These are phyloP conservation scores for Virgularia gustaviana DNA, from an alignment of 92 coral and sea anemone species.

Conservation along the genomic window DNA sequence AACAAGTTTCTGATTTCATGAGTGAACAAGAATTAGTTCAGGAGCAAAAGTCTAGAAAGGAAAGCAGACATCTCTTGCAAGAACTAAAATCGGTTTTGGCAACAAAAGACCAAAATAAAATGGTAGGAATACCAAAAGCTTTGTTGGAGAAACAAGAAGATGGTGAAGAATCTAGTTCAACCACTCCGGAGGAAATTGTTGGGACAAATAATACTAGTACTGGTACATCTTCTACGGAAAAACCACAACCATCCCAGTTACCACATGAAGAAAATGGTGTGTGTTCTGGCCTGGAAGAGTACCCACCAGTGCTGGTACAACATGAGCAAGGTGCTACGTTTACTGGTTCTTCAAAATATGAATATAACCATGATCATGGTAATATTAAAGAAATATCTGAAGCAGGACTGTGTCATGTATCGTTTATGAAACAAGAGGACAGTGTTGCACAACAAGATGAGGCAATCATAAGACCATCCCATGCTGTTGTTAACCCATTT, in stretches of 20 bases:
- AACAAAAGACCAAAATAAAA: slow-evolving; percentile 70
- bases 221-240: no score
- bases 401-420: neutral
- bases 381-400: no score
- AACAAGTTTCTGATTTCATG: slow-evolving; percentile 1
- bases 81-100: slow-evolving; percentile 79
- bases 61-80: slow-evolving; percentile 70
- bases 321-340: no score
- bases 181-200: no score
- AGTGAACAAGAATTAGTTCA: slow-evolving; percentile 58
- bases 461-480: neutral
- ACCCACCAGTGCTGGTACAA: no score
- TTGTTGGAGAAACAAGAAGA: slow-evolving; percentile 53
- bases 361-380: no score
- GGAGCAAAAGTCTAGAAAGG: slow-evolving; percentile 62
- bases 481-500: slow-evolving; percentile 51
- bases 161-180: neutral
- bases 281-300: no score
- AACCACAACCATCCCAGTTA: neutral
- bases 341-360: no score
- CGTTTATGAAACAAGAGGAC: neutral
- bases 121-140: slow-evolving; percentile 73
- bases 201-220: no score
- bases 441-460: no score
- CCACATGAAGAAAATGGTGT: no score